Conservation (phyloP, 2,888 invertebrate species). For the Tribolium freemani region DNA sequence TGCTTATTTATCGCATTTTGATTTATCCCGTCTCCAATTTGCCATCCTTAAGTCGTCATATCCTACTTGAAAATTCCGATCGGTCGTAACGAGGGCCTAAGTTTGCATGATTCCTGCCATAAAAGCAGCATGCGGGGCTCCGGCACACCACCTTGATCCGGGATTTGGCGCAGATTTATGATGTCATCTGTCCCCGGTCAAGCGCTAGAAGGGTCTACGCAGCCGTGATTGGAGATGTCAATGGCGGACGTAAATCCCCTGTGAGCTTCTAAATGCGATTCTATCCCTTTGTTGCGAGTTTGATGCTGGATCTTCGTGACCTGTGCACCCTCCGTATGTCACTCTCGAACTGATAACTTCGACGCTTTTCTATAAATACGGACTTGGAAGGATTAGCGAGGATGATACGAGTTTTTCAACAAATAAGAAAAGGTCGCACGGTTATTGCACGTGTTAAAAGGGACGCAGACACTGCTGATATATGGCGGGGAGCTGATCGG, state of each 20-base stretch:
- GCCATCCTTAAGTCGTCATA: not conserved
- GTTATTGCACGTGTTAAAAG: conserved; percentile 36
- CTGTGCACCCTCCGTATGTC: conserved; percentile 40
- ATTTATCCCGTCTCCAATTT: conserved; percentile 20
- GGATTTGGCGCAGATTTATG: conserved; percentile 51
- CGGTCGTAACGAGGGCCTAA: conserved; percentile 27
- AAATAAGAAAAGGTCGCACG: conserved; percentile 31
- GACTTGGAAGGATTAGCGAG: conserved; percentile 41
- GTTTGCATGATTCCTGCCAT: conserved; percentile 39
- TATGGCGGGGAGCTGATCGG: conserved; percentile 9
- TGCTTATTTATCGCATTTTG: conserved; percentile 7
- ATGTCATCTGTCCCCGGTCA: conserved; percentile 50
- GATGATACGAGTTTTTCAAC: conserved; percentile 39
- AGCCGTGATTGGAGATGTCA: conserved; percentile 47
- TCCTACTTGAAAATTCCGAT: conserved; percentile 38
- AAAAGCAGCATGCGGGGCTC: conserved; percentile 29
- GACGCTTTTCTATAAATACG: conserved; percentile 40
- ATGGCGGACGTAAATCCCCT: conserved; percentile 48
- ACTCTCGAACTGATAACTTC: conserved; percentile 42
- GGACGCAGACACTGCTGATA: conserved; percentile 11
- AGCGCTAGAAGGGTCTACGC: conserved; percentile 42
- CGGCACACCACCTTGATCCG: conserved; percentile 42
- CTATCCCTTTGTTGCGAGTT: conserved; percentile 51
- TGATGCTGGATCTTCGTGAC: conserved; percentile 47
- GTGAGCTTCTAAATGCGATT: conserved; percentile 50